Conservation (phyloP, 2,888 invertebrate species). For the Nymphalis urticae region DNA sequence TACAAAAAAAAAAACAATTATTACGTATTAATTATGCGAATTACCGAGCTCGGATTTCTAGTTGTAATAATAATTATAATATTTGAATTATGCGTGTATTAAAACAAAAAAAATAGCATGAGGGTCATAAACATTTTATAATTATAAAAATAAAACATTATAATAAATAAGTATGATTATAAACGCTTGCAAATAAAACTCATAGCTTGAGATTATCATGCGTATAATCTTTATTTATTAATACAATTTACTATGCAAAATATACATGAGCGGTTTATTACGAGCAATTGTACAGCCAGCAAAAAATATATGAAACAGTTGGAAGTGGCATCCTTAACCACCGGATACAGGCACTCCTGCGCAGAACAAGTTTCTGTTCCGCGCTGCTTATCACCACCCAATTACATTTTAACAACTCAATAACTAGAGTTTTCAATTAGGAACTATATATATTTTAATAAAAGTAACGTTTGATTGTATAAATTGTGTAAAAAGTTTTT, state of each 20-base stretch:
- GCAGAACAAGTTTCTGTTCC: constrained; percentile 58
- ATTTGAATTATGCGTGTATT: no score
- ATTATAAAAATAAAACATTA: no score
- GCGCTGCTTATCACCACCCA: constrained; percentile 62
- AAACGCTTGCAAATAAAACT: no score
- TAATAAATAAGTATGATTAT: no score
- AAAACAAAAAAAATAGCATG: no score
- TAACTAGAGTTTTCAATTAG: constrained; percentile 32
- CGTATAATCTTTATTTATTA: no score
- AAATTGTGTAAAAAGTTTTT: no score
- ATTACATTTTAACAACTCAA: constrained; percentile 54
- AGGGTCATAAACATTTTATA: no score
- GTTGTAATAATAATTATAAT: no score
- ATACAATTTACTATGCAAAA: no score
- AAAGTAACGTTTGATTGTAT: neutral
- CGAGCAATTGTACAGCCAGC: constrained; percentile 10
- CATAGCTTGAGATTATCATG: no score
- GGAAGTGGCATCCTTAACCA: constrained; percentile 41
- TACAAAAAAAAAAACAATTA: neutral
- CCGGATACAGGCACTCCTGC: constrained; percentile 51
- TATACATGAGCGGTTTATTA: neutral
- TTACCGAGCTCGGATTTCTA: no score
- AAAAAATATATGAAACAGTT: constrained; percentile 16
- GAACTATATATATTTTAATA: neutral
- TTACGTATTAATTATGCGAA: neutral